Conservation (phyloP, 2,797 vertebrate species). For the Pipistrellus nathusii region DNA sequence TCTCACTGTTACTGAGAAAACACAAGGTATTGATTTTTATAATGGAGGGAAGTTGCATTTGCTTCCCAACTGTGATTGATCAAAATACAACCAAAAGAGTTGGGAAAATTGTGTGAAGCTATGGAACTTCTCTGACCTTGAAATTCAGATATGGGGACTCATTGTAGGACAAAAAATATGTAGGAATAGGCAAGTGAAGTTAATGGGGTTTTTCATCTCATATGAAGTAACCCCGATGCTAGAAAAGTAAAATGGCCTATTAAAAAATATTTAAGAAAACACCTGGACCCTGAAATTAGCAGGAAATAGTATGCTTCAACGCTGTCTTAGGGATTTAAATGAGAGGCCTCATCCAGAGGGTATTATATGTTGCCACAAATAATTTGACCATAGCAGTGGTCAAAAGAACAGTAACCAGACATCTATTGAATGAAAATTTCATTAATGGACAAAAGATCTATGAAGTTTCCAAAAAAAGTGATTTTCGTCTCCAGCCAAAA, state of each 20-base stretch:
- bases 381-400: background rate
- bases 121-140: background rate
- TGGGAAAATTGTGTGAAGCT: background rate
- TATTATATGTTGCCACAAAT: background rate
- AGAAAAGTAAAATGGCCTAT: background rate
- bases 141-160: background rate
- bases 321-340: background rate
- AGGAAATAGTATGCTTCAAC: background rate
- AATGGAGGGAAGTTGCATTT: background rate
- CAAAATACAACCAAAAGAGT: background rate
- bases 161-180: background rate
- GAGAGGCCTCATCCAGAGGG: background rate
- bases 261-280: background rate
- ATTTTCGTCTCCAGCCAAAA: background rate
- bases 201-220: rapidly evolving
- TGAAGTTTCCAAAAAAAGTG: background rate
- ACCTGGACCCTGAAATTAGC: background rate
- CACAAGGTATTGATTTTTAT: too few species aligned
- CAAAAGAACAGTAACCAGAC: background rate
- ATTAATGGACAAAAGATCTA: background rate
- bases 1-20: background rate
- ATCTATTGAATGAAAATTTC: background rate
- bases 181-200: background rate
- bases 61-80: background rate
- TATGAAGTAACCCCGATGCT: background rate